These are phyloP conservation scores for Cepaea nemoralis DNA, from an alignment of 1,140 invertebrate species.

Conservation along the genomic window DNA sequence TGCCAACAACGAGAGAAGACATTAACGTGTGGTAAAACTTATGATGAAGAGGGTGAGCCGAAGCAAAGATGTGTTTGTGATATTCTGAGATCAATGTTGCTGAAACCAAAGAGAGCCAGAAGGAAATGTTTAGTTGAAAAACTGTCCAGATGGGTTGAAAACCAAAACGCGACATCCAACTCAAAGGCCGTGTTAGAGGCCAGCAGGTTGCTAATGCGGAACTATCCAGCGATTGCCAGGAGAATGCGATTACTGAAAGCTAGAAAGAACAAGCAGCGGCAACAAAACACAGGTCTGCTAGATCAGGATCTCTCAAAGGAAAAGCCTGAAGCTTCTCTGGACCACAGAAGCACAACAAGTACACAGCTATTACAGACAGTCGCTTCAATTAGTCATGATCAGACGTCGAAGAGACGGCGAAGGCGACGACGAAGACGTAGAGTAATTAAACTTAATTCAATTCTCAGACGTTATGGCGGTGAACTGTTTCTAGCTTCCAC, in stretches of 20 bases:
- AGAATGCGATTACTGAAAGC: not conserved
- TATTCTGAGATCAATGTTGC: not conserved
- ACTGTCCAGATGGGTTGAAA: not conserved
- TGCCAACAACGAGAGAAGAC: not conserved
- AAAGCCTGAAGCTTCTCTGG: not conserved
- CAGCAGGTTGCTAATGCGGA: not conserved
- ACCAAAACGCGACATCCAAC: not conserved
- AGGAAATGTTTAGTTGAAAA: not conserved
- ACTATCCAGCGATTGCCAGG: not conserved
- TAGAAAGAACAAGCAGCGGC: not conserved
- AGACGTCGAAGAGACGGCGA: not conserved
- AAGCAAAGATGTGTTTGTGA: not conserved
- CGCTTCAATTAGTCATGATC: too few species aligned
- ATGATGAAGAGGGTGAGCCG: not conserved
- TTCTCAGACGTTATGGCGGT: not conserved
- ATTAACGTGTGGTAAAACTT: not conserved
- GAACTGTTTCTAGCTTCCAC: not conserved
- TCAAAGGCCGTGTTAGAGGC: not conserved
- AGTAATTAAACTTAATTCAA: not conserved
- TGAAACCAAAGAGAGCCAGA: not conserved
- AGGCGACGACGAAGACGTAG: not conserved
- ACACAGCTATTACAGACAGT: too few species aligned
- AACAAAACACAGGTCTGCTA: not conserved
- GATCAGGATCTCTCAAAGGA: not conserved
- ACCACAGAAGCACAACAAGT: too few species aligned